phyloP scores from a whole-genome alignment of 2,113 vertebrate genomes.

The Miniopterus natalensis region DNA sequence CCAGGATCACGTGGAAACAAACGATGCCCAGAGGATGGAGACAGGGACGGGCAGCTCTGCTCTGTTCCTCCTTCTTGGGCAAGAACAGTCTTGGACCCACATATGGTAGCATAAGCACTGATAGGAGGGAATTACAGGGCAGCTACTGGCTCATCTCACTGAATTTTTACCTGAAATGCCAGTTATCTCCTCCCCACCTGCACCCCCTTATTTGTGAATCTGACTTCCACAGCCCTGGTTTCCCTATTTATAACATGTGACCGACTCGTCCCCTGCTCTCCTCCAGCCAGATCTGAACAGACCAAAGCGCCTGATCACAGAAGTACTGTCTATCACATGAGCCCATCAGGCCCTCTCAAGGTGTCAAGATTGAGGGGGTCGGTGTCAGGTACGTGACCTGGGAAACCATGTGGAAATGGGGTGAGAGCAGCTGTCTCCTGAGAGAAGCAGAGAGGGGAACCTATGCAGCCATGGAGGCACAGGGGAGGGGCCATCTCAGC shows the following conservation, averaged over 20 bases:
- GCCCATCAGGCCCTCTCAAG: not conserved
- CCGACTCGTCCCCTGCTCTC: not conserved
- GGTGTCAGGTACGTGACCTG: not conserved
- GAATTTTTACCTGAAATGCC: not conserved
- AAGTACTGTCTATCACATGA: too few relatives aligned
- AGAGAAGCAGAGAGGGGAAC: not conserved
- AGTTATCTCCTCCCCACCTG: not conserved
- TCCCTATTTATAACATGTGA: not conserved
- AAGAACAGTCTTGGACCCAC: too few relatives aligned
- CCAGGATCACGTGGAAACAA: not conserved
- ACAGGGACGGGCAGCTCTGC: not conserved
- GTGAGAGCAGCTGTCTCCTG: not conserved
- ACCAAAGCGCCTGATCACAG: not conserved
- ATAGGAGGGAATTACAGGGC: not conserved
- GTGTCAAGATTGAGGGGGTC: not conserved
- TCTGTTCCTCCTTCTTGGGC: not conserved
- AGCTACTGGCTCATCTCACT: not conserved
- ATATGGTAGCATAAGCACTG: not conserved
- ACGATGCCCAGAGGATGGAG: not conserved
- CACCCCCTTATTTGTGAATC: not conserved
- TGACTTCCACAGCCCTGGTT: not conserved
- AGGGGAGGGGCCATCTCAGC: not conserved
- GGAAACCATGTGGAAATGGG: too few relatives aligned
- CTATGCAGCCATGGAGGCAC: not conserved
- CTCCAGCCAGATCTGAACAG: not conserved